phyloP scores from a whole-genome alignment of 2,888 invertebrate species.

The Cistogaster globosa region DNA sequence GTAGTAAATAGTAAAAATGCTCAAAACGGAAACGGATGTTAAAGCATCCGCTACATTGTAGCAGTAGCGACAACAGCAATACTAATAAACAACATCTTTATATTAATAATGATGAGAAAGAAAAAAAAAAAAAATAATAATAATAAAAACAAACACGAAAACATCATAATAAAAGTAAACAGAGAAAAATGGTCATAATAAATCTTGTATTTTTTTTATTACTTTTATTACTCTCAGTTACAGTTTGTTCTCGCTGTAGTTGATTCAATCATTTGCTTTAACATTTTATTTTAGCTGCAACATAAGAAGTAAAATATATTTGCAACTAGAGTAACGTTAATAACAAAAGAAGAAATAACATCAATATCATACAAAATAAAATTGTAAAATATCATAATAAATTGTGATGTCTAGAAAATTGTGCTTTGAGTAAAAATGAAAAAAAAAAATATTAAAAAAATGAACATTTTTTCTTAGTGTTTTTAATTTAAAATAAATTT shows the following conservation, averaged over 20 bases:
- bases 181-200: constrained; percentile 45
- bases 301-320: not conserved
- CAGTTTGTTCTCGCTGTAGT: not conserved
- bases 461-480: too few species aligned
- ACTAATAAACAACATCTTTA: constrained; percentile 18
- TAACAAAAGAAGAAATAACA: not conserved
- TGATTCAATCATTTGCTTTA: constrained; percentile 30
- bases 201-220: constrained; percentile 7
- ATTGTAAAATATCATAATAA: not conserved
- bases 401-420: not conserved
- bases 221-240: not conserved
- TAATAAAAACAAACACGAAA: not conserved
- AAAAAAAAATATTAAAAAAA: too few species aligned
- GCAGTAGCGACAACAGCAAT: constrained; percentile 7
- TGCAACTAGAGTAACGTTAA: constrained; percentile 1
- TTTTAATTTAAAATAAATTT: too few species aligned
- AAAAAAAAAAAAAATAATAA: constrained; percentile 25
- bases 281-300: constrained; percentile 19
- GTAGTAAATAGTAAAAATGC: constrained; percentile 39
- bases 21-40: constrained; percentile 65
- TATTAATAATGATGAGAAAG: constrained; percentile 9
- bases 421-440: too few species aligned
- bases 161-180: constrained; percentile 46
- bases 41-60: constrained; percentile 58
- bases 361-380: not conserved